phyloP scores from a whole-genome alignment of 1,140 invertebrate genomes.

The Meloidogyne floridensis region DNA sequence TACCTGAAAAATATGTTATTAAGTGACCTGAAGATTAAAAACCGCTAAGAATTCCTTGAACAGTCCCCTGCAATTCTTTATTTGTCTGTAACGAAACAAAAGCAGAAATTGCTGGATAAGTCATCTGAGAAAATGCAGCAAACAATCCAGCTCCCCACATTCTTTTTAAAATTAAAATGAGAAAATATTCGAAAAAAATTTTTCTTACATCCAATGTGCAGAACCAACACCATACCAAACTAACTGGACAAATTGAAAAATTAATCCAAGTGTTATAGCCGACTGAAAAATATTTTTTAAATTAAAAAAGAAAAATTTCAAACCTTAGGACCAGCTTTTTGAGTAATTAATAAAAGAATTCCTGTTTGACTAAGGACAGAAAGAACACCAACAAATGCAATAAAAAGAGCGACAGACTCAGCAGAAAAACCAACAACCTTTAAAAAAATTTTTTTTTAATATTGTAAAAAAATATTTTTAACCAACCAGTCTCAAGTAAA shows the following conservation, averaged over 20 bases:
- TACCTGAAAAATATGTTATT: slow-evolving; percentile 11
- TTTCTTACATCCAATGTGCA: slow-evolving; percentile 68
- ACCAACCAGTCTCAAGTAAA: slow-evolving; percentile 95
- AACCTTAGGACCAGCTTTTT: slow-evolving; percentile 88
- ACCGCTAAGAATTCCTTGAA: slow-evolving; percentile 94
- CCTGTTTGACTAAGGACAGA: slow-evolving; percentile 88
- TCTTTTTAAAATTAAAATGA: slow-evolving; percentile 75
- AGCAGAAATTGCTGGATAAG: slow-evolving; percentile 98
- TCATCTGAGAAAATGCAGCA: slow-evolving; percentile 85
- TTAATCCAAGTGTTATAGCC: slow-evolving; percentile 90
- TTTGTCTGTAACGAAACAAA: slow-evolving; percentile 93
- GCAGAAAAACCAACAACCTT: slow-evolving; percentile 90
- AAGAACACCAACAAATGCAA: slow-evolving; percentile 91
- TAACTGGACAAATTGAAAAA: slow-evolving; percentile 90
- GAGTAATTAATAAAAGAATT: slow-evolving; percentile 85
- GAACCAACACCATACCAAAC: slow-evolving; percentile 93
- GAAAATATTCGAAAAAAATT: neutral
- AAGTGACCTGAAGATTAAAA: neutral
- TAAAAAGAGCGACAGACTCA: slow-evolving; percentile 92
- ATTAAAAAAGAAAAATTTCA: slow-evolving; percentile 71
- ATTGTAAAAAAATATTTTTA: slow-evolving; percentile 50
- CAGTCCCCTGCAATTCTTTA: slow-evolving; percentile 92
- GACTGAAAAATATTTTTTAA: slow-evolving; percentile 94
- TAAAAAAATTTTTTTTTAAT: slow-evolving; percentile 38
- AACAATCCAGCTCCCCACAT: slow-evolving; percentile 97